Conservation (phyloP, 2,888 invertebrate genomes). For the Cryptops parisi region DNA sequence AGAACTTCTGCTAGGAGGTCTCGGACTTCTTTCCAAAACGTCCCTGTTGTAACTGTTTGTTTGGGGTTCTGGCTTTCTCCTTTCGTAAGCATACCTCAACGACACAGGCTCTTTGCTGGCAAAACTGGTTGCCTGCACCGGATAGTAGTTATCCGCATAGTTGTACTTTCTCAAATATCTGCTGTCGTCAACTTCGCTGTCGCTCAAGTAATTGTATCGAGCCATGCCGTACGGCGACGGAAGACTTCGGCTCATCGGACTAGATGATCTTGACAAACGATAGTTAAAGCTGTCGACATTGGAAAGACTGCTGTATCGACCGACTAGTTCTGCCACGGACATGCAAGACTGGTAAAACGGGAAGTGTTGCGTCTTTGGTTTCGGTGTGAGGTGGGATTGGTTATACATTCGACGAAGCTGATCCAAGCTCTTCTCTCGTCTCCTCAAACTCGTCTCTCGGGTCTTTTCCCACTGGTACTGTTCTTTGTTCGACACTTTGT, state of each 20-base stretch:
- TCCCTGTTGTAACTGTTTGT: neutral
- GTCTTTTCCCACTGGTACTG: conserved; percentile 53
- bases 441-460: conserved; percentile 58
- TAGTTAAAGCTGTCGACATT: neutral
- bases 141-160: neutral
- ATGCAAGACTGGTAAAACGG: conserved; percentile 1
- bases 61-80: neutral
- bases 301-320: conserved; percentile 12
- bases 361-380: neutral
- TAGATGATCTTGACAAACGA: neutral
- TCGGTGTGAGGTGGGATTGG: neutral
- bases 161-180: neutral
- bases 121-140: neutral
- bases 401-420: conserved; percentile 44
- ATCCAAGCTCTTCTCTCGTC: conserved; percentile 75
- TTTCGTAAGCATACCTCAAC: neutral
- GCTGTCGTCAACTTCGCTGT: too few species aligned
- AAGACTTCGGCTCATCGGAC: neutral
- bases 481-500: conserved; percentile 56
- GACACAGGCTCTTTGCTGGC: neutral
- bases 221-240: neutral
- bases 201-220: too few species aligned
- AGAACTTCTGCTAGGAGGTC: neutral
- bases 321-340: conserved; percentile 16
- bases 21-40: neutral